Conservation (phyloP, 2,888 invertebrate species). For the Acleris holmiana region DNA sequence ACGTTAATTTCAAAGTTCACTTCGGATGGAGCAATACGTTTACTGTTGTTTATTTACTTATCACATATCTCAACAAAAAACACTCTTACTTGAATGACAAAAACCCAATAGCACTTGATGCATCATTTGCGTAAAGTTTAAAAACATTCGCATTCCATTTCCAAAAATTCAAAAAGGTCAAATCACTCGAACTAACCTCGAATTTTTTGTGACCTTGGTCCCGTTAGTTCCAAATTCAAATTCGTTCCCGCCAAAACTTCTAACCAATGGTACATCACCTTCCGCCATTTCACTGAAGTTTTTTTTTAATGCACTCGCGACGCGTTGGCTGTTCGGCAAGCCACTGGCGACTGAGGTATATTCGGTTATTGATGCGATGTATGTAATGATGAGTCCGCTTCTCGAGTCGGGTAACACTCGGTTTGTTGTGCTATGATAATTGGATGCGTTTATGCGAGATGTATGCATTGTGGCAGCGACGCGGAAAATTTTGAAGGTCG, state of each 20-base stretch:
- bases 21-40: too few relatives aligned
- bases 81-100: too few relatives aligned
- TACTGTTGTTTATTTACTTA: too few relatives aligned
- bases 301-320: slow-evolving; percentile 27
- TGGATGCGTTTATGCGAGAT: slow-evolving; percentile 62
- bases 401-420: slow-evolving; percentile 64
- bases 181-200: slow-evolving; percentile 64
- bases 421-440: slow-evolving; percentile 70
- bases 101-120: too few relatives aligned
- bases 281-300: slow-evolving; percentile 62
- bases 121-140: too few relatives aligned
- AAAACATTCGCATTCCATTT: neutral
- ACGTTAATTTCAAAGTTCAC: too few relatives aligned
- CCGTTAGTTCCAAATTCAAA: slow-evolving; percentile 70
- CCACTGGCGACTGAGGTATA: slow-evolving; percentile 61
- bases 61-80: too few relatives aligned
- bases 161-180: slow-evolving; percentile 6
- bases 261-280: slow-evolving; percentile 76
- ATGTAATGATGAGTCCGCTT: slow-evolving; percentile 60
- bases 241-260: slow-evolving; percentile 74
- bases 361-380: slow-evolving; percentile 74
- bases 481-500: too few relatives aligned
- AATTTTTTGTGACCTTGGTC: slow-evolving; percentile 71
- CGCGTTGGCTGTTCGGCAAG: slow-evolving; percentile 40
- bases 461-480: neutral